A percentile compares a stretch with the other conserved stretches of the same genome.
These are phyloP conservation scores for Stenotaenia linearis DNA, from an alignment of 2,888 invertebrate species.

Conservation along the genomic window DNA sequence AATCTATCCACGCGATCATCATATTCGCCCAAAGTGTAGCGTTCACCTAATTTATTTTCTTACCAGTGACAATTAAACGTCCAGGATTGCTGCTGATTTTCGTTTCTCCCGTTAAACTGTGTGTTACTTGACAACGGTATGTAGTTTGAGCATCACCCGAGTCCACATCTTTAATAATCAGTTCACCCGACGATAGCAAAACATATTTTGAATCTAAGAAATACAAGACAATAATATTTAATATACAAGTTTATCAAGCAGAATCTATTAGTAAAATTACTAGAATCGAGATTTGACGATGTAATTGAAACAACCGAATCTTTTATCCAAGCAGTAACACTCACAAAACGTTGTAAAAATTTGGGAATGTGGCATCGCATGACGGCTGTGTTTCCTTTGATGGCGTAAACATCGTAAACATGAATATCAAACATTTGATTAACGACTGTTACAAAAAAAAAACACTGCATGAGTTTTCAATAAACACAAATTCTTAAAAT, in stretches of 20 bases:
- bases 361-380: constrained; percentile 28
- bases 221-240: background rate
- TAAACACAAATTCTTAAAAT: no score
- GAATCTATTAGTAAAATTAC: no score
- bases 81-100: constrained; percentile 37
- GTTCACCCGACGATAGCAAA: constrained; percentile 36
- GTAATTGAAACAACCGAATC: background rate
- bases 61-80: constrained; percentile 38
- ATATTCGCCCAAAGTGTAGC: no score
- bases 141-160: constrained; percentile 35
- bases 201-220: constrained; percentile 37
- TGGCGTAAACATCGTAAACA: constrained; percentile 29
- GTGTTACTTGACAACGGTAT: constrained; percentile 37
- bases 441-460: constrained; percentile 21
- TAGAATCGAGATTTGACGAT: background rate
- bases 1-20: no score
- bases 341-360: constrained; percentile 20
- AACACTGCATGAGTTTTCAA: background rate
- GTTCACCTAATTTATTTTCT: no score
- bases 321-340: constrained; percentile 29
- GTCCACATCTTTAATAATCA: constrained; percentile 35
- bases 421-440: background rate
- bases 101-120: constrained; percentile 37
- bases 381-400: constrained; percentile 30
- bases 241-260: background rate